phyloP scores from a whole-genome alignment of 2,113 vertebrate species.

The Myotis brandtii region DNA sequence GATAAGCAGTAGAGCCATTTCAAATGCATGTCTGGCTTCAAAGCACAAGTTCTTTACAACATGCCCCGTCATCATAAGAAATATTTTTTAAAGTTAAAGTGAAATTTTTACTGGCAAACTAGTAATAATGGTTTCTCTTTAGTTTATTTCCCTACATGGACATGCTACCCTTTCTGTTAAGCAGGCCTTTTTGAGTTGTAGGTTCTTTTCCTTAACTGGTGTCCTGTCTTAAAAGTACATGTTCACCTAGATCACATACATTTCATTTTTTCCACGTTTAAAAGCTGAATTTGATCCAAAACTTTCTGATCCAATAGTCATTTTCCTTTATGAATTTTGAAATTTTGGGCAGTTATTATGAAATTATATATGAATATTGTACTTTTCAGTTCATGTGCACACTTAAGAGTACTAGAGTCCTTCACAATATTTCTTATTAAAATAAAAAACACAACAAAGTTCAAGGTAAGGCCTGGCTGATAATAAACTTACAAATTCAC shows the following conservation, averaged over 20 bases:
- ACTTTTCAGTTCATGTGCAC: not conserved
- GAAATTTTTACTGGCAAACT: conserved; percentile 31
- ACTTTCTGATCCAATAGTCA: not conserved
- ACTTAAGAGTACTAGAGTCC: not conserved
- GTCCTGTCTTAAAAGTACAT: not conserved
- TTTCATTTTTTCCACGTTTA: conserved; percentile 13
- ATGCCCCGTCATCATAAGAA: not conserved
- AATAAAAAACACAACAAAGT: not conserved
- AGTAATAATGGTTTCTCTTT: not conserved
- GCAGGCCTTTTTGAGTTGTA: not conserved
- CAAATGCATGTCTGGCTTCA: not conserved
- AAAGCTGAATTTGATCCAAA: conserved; percentile 1
- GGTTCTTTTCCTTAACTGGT: not conserved
- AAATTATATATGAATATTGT: not conserved
- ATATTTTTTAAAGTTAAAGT: conserved; percentile 32
- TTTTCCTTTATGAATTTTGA: conserved; percentile 12
- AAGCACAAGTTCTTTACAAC: not conserved
- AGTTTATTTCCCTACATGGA: not conserved
- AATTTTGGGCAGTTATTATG: not conserved
- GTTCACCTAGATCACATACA: not conserved
- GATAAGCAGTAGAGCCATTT: not conserved
- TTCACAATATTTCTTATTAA: not conserved
- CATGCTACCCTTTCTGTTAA: not conserved
- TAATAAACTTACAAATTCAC: not conserved
- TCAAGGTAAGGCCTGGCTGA: not conserved